Base-by-base conservation (phyloP, 2,113 vertebrate species). In the Donacobius atricapilla region DNA sequence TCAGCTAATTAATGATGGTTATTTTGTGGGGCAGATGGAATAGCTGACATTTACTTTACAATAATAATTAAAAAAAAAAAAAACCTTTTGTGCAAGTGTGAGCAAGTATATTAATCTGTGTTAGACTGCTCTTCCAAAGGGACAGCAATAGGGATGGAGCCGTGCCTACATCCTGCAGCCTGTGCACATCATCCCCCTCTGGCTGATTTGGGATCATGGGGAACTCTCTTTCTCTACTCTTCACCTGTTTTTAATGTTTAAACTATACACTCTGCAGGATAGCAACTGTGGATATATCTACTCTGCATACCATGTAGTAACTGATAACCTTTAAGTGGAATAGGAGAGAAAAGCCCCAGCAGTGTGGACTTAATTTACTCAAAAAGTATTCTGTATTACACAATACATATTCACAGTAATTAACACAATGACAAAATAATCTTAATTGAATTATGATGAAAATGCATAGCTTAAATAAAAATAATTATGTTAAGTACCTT, bases 1-100 rank as follows among this genome's bases (percentile, higher is more conserved):
- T 84, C 83, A 89, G 88, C 88, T 96, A 96, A 96, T 97, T 97
- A 97, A 92, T 90, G 65, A 92, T 4, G 48, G 76, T 93, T 97
- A 64, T 71, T 69, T 87, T 96, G 94, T 94, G 88, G 94, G 92
- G 96, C 96, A 96, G 93, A 97, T 96, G 96, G 93, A 93, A 90
- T 45, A 90, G 88, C 76, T 96, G 92, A 96, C 94, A 94, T 96
- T 96, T 94, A 92, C 48, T 96, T 92, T 92, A 79, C 57, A 78
- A 89, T 92, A 90, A 90, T 88, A 92, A 88, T 81, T 33, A 3
- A 40, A 65, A 80, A 39, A 35, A 23, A n/a, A 47, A 22, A 54
- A n/a, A 64, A 75, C 10, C 17, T 64, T 94, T 92, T 87, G 53
- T 89, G 54, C 16, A 5, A 91, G 6, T 68, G 44, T 39, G 37